Conservation (phyloP, 2,888 invertebrate species). For the Acronicta psi region DNA sequence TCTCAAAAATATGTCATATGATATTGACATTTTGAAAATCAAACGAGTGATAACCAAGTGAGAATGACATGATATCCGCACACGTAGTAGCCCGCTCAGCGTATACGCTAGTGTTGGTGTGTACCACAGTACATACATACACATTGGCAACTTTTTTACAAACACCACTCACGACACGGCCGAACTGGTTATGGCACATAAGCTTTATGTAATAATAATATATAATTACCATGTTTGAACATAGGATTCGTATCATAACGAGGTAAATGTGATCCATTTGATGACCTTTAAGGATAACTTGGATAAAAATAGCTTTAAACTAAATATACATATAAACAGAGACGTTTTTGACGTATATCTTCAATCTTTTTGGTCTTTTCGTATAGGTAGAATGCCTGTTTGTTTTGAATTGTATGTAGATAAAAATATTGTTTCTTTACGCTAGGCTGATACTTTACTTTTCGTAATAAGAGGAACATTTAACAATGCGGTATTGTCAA, state of each 20-base stretch:
- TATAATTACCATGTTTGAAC: slow-evolving; percentile 16
- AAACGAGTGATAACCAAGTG: slow-evolving; percentile 46
- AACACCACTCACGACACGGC: slow-evolving; percentile 8
- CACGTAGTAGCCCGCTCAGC: slow-evolving; percentile 19
- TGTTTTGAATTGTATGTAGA: not conserved
- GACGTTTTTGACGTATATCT: slow-evolving; percentile 2
- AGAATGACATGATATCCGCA: slow-evolving; percentile 18
- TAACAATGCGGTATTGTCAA: too few species aligned
- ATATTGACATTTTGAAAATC: not conserved
- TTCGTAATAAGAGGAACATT: too few species aligned
- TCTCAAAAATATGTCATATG: too few species aligned
- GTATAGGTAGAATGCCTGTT: not conserved
- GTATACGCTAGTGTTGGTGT: slow-evolving; percentile 27
- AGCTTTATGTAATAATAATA: slow-evolving; percentile 40
- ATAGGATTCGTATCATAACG: slow-evolving; percentile 21
- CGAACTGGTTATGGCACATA: slow-evolving; percentile 41
- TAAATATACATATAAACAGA: not conserved
- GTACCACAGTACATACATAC: slow-evolving; percentile 8
- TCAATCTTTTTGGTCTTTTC: not conserved
- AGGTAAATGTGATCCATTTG: slow-evolving; percentile 23
- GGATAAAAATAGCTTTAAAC: not conserved
- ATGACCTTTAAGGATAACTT: slow-evolving; percentile 21
- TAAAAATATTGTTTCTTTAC: too few species aligned
- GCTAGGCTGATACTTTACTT: too few species aligned
- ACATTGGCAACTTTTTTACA: slow-evolving; percentile 48